Evolutionary conservation across 2,888 invertebrate species (phyloP).

Genomic region (Nomada fabriciana): DNA sequence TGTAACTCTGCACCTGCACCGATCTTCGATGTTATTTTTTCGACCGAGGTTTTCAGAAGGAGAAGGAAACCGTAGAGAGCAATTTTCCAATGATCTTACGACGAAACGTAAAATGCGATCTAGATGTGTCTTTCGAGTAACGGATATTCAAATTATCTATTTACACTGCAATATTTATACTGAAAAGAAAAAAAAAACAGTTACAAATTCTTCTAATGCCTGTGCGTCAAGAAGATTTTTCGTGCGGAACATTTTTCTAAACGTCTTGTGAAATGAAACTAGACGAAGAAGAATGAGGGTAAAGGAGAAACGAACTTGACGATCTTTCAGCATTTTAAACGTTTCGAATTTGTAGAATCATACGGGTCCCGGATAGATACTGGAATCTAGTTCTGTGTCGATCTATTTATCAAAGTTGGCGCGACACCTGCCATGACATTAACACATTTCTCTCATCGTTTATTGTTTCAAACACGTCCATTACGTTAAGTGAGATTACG

Average conservation of each 20-base stretch:
- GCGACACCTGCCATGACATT: too few species aligned
- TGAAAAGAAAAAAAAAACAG: conserved; percentile 60
- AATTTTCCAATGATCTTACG: conserved; percentile 66
- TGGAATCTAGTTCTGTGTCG: background rate
- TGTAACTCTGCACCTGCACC: conserved; percentile 72
- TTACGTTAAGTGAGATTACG: too few species aligned
- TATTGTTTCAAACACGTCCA: too few species aligned
- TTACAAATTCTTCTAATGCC: conserved; percentile 66
- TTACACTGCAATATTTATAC: conserved; percentile 76
- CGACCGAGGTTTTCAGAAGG: conserved; percentile 39
- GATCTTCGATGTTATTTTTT: conserved; percentile 65
- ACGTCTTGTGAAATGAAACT: background rate
- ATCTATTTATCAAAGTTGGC: too few species aligned
- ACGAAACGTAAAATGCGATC: conserved; percentile 62
- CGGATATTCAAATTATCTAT: conserved; percentile 75
- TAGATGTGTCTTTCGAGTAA: conserved; percentile 76
- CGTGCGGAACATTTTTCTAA: background rate
- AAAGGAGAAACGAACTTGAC: too few species aligned
- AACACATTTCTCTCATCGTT: too few species aligned
- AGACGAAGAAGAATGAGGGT: background rate
- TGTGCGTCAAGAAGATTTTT: conserved; percentile 58
- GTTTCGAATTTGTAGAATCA: background rate
- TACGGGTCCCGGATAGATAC: background rate
- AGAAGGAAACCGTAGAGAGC: conserved; percentile 49
- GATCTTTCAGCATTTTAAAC: background rate